Evolutionary conservation across 2,797 vertebrate genomes (phyloP).

Genomic region (Fratercula arctica): DNA sequence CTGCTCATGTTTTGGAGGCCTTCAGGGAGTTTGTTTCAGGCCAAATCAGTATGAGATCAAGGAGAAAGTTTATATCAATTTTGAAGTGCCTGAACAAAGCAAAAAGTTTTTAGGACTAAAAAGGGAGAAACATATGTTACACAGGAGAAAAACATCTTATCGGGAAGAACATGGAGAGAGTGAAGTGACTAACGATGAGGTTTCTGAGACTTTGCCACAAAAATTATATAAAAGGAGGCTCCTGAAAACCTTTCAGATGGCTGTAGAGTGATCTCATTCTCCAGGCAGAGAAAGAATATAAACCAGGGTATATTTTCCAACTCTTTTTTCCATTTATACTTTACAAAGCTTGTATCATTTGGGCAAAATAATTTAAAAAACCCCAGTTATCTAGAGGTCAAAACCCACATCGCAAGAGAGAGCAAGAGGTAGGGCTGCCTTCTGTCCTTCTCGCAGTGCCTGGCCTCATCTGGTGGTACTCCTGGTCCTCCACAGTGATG

Average conservation of each 20-base stretch:
- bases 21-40: background rate
- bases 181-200: slow-evolving; percentile 50
- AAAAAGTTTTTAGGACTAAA: slow-evolving; percentile 62
- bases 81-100: slow-evolving; percentile 63
- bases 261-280: slow-evolving; percentile 14
- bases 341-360: background rate
- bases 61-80: slow-evolving; percentile 38
- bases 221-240: slow-evolving; percentile 16
- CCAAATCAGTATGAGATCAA: slow-evolving; percentile 30
- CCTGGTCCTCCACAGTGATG: background rate
- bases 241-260: slow-evolving; percentile 7
- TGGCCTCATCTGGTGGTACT: background rate
- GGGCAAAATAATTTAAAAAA: background rate
- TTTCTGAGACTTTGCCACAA: slow-evolving; percentile 40
- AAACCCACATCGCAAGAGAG: background rate
- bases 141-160: slow-evolving; percentile 69
- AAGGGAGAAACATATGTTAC: slow-evolving; percentile 60
- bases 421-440: background rate
- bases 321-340: background rate
- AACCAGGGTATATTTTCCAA: background rate
- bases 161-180: slow-evolving; percentile 59
- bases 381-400: background rate
- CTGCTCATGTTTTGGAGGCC: background rate
- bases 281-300: background rate
- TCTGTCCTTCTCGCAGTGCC: background rate